These are phyloP conservation scores for Steinernema hermaphroditum DNA, from an alignment of 2,888 invertebrate species.

Conservation along the genomic window DNA sequence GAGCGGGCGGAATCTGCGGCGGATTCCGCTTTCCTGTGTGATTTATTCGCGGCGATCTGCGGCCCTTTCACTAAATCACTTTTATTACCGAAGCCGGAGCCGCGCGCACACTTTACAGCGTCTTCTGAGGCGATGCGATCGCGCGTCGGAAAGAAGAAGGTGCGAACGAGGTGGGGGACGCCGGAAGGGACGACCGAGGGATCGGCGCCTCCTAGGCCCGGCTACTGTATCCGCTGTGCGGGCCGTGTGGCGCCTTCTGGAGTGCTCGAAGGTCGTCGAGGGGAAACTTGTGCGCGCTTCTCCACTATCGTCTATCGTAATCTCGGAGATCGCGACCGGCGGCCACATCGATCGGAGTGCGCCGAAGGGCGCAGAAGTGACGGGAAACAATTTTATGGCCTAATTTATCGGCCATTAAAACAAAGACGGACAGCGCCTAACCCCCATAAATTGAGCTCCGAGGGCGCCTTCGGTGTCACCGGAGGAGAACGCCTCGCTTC, in stretches of 20 bases:
- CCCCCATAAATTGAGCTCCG: constrained; percentile 30
- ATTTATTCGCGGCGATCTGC: constrained; percentile 13
- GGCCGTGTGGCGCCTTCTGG: no score
- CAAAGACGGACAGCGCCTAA: constrained; percentile 27
- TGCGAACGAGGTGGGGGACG: constrained; percentile 14
- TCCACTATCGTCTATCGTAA: constrained; percentile 25
- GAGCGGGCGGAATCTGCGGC: not conserved
- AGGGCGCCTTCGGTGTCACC: not conserved
- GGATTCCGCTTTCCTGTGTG: not conserved
- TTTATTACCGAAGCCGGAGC: constrained; percentile 23
- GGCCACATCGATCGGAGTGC: constrained; percentile 25
- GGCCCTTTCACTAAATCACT: constrained; percentile 21
- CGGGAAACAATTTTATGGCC: constrained; percentile 30
- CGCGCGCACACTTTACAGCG: constrained; percentile 28
- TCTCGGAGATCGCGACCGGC: not conserved
- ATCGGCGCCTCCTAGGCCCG: no score
- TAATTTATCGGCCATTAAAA: constrained; percentile 30
- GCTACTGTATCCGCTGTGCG: no score
- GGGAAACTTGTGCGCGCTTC: constrained; percentile 14
- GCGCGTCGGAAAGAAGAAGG: constrained; percentile 6
- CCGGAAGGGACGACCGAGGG: no score
- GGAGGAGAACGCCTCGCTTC: not conserved
- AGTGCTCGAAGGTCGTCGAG: no score
- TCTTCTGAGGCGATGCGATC: constrained; percentile 16
- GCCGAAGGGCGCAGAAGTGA: constrained; percentile 31